Percentiles rank a stretch among this genome's conserved stretches.
phyloP scores from a whole-genome alignment of 2,797 vertebrate genomes.

The Selene dorsalis region DNA sequence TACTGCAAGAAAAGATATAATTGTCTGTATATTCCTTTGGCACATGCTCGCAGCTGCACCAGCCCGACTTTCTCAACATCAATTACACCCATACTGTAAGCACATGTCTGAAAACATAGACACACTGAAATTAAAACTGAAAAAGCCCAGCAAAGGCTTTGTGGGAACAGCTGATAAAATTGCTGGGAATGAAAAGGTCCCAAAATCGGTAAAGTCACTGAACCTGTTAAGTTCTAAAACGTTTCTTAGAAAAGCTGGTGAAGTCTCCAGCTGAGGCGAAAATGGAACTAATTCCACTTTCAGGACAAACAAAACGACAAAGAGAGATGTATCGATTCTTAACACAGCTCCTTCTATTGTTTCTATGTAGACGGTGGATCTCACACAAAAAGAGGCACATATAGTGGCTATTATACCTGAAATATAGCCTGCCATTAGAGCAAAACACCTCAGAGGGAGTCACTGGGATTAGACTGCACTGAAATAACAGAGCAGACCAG shows the following conservation, averaged over 20 bases:
- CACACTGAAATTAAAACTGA: neutral
- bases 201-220: slow-evolving; percentile 6
- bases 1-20: neutral
- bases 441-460: slow-evolving; percentile 40
- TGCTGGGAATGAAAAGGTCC: slow-evolving; percentile 8
- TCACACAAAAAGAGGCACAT: slow-evolving; percentile 34
- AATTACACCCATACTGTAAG: neutral
- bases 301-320: slow-evolving; percentile 54
- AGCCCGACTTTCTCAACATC: neutral
- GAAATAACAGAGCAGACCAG: slow-evolving; percentile 45
- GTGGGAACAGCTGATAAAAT: neutral
- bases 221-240: slow-evolving; percentile 28
- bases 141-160: neutral
- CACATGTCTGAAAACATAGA: neutral
- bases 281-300: slow-evolving; percentile 49
- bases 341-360: slow-evolving; percentile 41
- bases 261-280: slow-evolving; percentile 24
- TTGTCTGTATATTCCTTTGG: neutral
- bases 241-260: neutral
- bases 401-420: slow-evolving; percentile 37
- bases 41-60: neutral
- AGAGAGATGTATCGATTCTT: slow-evolving; percentile 56
- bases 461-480: slow-evolving; percentile 42
- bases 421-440: slow-evolving; percentile 44
- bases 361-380: slow-evolving; percentile 18